Evolutionary conservation across 2,888 invertebrate species (phyloP), one percentile per base, ranked within the genome.

Genomic region (Drosophila nr. fundita): DNA sequence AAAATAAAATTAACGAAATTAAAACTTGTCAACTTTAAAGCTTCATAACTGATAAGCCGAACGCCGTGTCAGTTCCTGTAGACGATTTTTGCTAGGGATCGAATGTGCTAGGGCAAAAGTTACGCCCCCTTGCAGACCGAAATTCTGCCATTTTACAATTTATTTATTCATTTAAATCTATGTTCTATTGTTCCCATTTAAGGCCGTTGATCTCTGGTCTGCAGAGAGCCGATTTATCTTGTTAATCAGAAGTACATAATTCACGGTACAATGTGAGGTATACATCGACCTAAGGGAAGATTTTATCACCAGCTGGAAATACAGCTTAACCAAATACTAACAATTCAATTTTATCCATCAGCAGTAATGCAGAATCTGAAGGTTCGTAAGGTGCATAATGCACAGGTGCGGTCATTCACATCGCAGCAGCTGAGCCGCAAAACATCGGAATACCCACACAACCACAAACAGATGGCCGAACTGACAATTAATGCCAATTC

Each of bases 401-500:
- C 48, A 7, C 82, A 89, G 0, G n/a, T 87, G 10, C 74, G 82
- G 7, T 30, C 52, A 2, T 15, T 88, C 8, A 67, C 34, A 2
- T 49, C 67, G n/a, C 66, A 73, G 7, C 42, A 13, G 2, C 42
- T 55, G 0, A 36, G 29, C 15, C 24, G 10, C 4, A 1, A 24
- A 1, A 2, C 21, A 24, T 4, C 27, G 11, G 59, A 54, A 0
- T 78, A 83, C 53, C 82, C 82, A 7, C 67, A 70, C 10, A 81
- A 53, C 27, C 83, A 86, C n/a, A 58, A 60, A 11, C 54, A 86
- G 59, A 81, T 86, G 84, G 40, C 52, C 13, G 66, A 83, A 3
- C 66, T 70, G 32, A 62, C 68, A 8, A 10, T 54, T 13, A 11
- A 7, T 4, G 64, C 64, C 7, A 79, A 61, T 13, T 52, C 83